These are phyloP conservation scores for Drosophila phalerata DNA, from an alignment of 2,888 invertebrate genomes.

Conservation along the genomic window DNA sequence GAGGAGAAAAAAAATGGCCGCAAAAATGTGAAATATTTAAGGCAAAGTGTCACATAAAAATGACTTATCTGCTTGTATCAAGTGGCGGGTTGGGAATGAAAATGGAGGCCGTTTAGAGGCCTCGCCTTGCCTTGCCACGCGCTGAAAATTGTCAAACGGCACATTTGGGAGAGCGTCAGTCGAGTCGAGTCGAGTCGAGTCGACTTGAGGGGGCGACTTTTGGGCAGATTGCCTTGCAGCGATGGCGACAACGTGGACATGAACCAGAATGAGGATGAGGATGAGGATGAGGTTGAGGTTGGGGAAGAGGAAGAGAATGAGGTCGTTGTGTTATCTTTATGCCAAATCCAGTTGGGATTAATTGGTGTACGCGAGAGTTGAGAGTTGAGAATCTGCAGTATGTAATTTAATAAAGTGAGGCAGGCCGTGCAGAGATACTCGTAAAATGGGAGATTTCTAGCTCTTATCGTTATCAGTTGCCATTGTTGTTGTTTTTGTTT, in stretches of 20 bases:
- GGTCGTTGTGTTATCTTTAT: constrained; percentile 75
- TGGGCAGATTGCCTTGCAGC: constrained; percentile 66
- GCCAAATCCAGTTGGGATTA: constrained; percentile 82
- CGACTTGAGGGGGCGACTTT: constrained; percentile 20
- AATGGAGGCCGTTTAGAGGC: constrained; percentile 52
- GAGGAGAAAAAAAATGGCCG: constrained; percentile 58
- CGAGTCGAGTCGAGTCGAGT: constrained; percentile 6
- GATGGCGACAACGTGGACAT: constrained; percentile 35
- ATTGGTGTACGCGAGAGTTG: constrained; percentile 65
- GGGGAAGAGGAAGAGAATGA: constrained; percentile 25
- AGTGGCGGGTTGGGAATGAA: constrained; percentile 72
- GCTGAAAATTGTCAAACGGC: constrained; percentile 74
- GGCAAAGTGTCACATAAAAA: constrained; percentile 84
- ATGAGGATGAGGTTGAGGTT: constrained; percentile 12
- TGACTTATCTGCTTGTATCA: constrained; percentile 84
- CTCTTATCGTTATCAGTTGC: constrained; percentile 67
- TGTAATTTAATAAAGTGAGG: constrained; percentile 79
- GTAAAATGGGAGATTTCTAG: constrained; percentile 7
- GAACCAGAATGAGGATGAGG: constrained; percentile 16
- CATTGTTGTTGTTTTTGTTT: constrained; percentile 21
- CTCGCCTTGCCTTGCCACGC: constrained; percentile 61
- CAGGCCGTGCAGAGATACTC: constrained; percentile 35
- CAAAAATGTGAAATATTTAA: constrained; percentile 83
- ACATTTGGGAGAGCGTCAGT: constrained; percentile 46
- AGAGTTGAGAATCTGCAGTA: constrained; percentile 58